Evolutionary conservation across 2,888 invertebrate genomes (phyloP), one percentile per base, ranked within the genome.

Genomic region (Drosophila maculinotata): DNA sequence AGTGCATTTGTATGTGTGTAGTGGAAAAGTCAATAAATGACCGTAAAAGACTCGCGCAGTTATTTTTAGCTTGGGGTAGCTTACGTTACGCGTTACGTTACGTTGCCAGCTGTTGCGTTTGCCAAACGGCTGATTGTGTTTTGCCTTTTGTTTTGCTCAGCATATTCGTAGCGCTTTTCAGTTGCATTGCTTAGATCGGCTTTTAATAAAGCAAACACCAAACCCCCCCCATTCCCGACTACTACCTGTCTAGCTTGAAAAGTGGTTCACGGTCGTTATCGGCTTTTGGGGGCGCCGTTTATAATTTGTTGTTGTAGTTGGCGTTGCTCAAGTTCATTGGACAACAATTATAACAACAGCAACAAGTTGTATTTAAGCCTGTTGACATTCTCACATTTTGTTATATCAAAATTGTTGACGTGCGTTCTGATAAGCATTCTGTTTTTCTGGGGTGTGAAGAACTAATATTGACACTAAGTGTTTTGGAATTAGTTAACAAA

Each of bases 51-150:
- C 86, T 83, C 78, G 86, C 86, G 86, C 86, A 86, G 74, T 86
- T 82, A 82, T 86, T 86, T 86, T 83, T 82, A 82, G 86, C 84
- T 82, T 86, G 80, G 64, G 83, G 80, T 76, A 85, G 64, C 57
- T 63, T 69, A 63, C 69, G 69, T 69, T 69, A 53, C 45, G 69
- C 69, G 69, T 69, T 69, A 53, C 45, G 69, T 15, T 25, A 30
- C 48, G 15, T 15, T 9, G 26, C 20, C 73, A 64, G 70, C 63
- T 69, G 63, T 51, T 64, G 48, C 51, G 47, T 74, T 76, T 25
- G 59, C 54, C 36, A 30, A 68, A 51, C 82, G 85, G 85, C 85
- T 80, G 85, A 42, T 69, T 31, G 17, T 39, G 3, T 39, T 66
- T 68, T 73, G 70, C 64, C 67, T 56, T 68, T 73, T 82, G 86